Conservation (phyloP, 2,797 vertebrate genomes). For the Gymnoscopelus braueri region DNA sequence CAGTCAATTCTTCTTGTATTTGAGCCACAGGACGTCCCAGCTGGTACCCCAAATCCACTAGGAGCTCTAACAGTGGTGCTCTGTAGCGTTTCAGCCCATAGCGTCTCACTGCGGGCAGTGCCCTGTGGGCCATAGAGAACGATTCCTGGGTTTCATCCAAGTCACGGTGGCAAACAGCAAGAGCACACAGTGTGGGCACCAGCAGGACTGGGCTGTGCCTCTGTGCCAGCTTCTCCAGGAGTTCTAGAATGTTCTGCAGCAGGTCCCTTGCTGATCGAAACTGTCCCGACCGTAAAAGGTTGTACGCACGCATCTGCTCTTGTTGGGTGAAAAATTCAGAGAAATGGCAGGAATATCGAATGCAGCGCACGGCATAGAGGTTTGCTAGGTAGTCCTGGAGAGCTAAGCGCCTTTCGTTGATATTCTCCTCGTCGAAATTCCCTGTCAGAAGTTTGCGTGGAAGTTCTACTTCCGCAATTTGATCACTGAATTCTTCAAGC, state of each 20-base stretch:
- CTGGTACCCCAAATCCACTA: constrained; percentile 86
- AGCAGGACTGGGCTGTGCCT: constrained; percentile 73
- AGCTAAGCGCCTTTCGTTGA: constrained; percentile 84
- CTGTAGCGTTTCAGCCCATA: constrained; percentile 80
- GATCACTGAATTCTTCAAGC: constrained; percentile 83
- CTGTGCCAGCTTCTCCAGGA: constrained; percentile 86
- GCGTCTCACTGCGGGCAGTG: constrained; percentile 75
- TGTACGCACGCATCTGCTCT: constrained; percentile 83
- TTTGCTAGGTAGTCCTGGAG: constrained; percentile 88
- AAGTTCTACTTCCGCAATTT: constrained; percentile 89
- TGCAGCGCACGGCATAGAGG: constrained; percentile 79
- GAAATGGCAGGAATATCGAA: constrained; percentile 82
- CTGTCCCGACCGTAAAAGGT: constrained; percentile 87
- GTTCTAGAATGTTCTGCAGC: constrained; percentile 76
- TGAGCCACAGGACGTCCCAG: constrained; percentile 86
- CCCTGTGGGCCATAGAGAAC: constrained; percentile 82
- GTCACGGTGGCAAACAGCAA: constrained; percentile 89
- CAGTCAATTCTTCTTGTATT: constrained; percentile 85
- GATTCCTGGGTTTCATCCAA: constrained; percentile 81
- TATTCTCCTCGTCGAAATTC: constrained; percentile 85
- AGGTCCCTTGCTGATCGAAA: constrained; percentile 80
- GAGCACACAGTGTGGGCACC: constrained; percentile 86
- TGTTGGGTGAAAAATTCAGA: constrained; percentile 84
- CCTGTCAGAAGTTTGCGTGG: constrained; percentile 86
- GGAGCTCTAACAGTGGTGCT: constrained; percentile 82